A percentile compares a stretch with the other conserved stretches of the same genome.
Evolutionary conservation across 2,888 invertebrate species (phyloP).

Genomic region (Aphidoletes aphidimyza): DNA sequence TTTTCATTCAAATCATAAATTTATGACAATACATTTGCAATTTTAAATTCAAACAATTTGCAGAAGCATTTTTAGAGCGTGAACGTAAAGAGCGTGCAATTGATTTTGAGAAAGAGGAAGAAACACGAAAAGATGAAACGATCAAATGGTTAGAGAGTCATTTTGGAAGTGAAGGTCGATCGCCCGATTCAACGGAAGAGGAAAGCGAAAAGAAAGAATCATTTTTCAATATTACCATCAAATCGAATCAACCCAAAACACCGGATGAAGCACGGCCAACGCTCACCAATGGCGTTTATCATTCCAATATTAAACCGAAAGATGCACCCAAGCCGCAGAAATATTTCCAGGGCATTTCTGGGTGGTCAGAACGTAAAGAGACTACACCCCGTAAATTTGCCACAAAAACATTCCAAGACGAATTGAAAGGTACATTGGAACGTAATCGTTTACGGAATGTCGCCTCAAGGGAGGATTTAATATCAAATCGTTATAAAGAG

Average conservation of each 20-base stretch:
- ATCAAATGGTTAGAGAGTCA: conserved; percentile 92
- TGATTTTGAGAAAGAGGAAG: conserved; percentile 88
- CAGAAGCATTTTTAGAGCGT: conserved; percentile 66
- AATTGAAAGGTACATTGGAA: conserved; percentile 65
- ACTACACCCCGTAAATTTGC: conserved; percentile 60
- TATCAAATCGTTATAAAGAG: background rate
- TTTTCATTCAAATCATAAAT: too few species aligned
- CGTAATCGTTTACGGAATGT: conserved; percentile 63
- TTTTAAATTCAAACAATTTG: background rate
- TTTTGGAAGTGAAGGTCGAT: conserved; percentile 86
- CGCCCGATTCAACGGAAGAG: conserved; percentile 73
- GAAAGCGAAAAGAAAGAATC: conserved; percentile 76
- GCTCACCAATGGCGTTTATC: conserved; percentile 64
- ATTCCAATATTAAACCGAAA: conserved; percentile 68
- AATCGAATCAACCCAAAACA: conserved; percentile 68
- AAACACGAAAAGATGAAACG: conserved; percentile 88
- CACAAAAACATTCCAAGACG: conserved; percentile 66
- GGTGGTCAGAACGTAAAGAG: conserved; percentile 79
- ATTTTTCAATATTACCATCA: conserved; percentile 82
- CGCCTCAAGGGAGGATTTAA: conserved; percentile 59
- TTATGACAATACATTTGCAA: too few species aligned
- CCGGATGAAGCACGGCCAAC: conserved; percentile 64
- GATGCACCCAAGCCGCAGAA: conserved; percentile 68
- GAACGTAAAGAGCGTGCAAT: conserved; percentile 84
- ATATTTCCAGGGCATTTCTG: conserved; percentile 80